Base-by-base conservation (phyloP, 2,113 vertebrate species). In the Dascyllus trimaculatus region DNA sequence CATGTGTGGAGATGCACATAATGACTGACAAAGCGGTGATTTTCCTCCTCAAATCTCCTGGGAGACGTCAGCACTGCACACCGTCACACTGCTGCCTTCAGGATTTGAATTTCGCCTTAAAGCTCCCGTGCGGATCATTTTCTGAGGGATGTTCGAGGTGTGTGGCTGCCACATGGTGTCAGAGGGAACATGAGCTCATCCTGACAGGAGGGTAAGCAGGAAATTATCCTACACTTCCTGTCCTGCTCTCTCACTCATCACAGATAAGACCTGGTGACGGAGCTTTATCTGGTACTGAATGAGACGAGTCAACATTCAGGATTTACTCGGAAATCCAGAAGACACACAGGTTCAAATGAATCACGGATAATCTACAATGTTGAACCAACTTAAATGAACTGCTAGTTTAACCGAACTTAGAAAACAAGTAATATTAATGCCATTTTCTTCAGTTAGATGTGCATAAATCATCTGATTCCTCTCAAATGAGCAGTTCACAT, bases 171-270 rank as follows among this genome's bases (percentile, higher is more conserved):
- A 45, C 22, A 26, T 21, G 35, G 57, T 48, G 66, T 71, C 58
- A 52, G 53, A 60, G 35, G 48, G 35, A 78, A 81, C 25, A 49
- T 80, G 63, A 65, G 53, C 48, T 66, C 56, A 43, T 71, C 45
- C 56, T 56, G 8, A 21, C 11, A 24, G 4, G 46, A 80, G 40
- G 75, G 65, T 71, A 82, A 69, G 71, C 58, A 60, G 71, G 69
- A 78, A 63, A 71, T 68, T 1, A 59, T 11, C 57, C 58, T 46
- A 66, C 45, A 4, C 52, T 57, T 87, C 70, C 75, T 85, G 32
- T 54, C 11, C 52, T 35, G 14, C 59, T 43, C 49, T 78, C 61
- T 68, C 53, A 80, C 73, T 82, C 63, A 54, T 5, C 45, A 22
- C 48, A 22, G 43, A 76, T 60, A 75, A 51, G 64, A 85, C 24